Conservation (phyloP, 1,140 invertebrate species). For the Tenebrio molitor region DNA sequence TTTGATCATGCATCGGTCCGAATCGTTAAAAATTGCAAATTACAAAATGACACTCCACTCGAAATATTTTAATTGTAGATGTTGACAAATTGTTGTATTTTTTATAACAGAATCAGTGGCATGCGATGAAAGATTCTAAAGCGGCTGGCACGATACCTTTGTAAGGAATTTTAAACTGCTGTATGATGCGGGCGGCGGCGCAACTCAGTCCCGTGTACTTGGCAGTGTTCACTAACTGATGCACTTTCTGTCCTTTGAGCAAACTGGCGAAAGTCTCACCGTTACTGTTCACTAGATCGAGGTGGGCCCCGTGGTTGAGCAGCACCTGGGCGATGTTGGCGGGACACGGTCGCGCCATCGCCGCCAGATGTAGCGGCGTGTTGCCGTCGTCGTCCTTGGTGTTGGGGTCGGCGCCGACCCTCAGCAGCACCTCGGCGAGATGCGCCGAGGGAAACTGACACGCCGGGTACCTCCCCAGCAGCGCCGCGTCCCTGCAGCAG, state of each 20-base stretch:
- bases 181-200: conserved; percentile 83
- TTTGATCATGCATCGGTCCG: too few species aligned
- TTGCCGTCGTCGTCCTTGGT: conserved; percentile 83
- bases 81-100: conserved; percentile 34
- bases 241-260: conserved; percentile 73
- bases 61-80: not conserved
- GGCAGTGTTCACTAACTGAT: conserved; percentile 82
- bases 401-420: conserved; percentile 86
- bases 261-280: conserved; percentile 83
- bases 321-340: conserved; percentile 78
- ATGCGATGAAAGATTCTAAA: conserved; percentile 69
- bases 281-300: conserved; percentile 87
- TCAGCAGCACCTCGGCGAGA: conserved; percentile 82
- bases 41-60: too few species aligned
- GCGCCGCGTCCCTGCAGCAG: conserved; percentile 71
- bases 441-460: conserved; percentile 82
- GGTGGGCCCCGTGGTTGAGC: conserved; percentile 84
- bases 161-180: conserved; percentile 74
- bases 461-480: conserved; percentile 79
- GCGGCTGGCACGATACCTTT: conserved; percentile 73
- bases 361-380: conserved; percentile 85
- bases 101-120: conserved; percentile 66
- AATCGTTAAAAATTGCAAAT: too few species aligned
- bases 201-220: conserved; percentile 85
- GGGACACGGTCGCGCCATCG: conserved; percentile 74